Evolutionary conservation across 2,888 invertebrate genomes (phyloP), one percentile per base, ranked within the genome.

Genomic region (Teleogryllus oceanicus): DNA sequence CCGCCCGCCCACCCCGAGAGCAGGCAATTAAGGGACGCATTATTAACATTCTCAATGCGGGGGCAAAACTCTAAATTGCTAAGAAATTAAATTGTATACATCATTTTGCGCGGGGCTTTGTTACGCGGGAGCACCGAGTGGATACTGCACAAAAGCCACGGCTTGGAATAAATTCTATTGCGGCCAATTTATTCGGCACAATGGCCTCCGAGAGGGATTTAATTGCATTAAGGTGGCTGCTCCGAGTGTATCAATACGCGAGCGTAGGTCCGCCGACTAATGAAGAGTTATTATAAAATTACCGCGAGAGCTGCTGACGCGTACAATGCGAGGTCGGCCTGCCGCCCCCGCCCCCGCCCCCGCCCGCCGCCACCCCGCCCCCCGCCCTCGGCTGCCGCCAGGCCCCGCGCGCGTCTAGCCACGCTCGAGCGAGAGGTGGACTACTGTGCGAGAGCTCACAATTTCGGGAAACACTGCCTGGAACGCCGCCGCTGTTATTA

Each of bases 321-420:
- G 62, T 62, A 62, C 62, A 62, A n/a, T n/a, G 16, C 62, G 62
- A 37, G 62, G 62, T 62, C 62, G 74, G 50, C 50, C 74, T 75
- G 74, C 76, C 50, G n/a, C 75, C 78, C 77, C 62, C 78, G n/a
- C 62, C 74, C 78, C 76, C 37, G n/a, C 75, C 78, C 77, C 62
- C 78, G 13, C 62, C 74, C 2, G 2, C 78, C 18, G 11, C 74
- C 10, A 37, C 62, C 11, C 78, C 37, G 8, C 18, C n/a, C 18
- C 18, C 62, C 62, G 50, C 13, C 18, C 18, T n/a, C 49, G 37
- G 2, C 37, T 37, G 10, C 21, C 18, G 76, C n/a, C 3, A 5
- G 5, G 18, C 2, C n/a, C 62, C 16, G 11, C 1, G 62, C 16
- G n/a, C 62, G 37, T 37, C 37, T 37, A 37, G 37, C 37, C 8